Percentiles rank a stretch among this genome's conserved stretches.
Conservation (phyloP, 2,113 vertebrate genomes). For the Ictalurus punctatus region DNA sequence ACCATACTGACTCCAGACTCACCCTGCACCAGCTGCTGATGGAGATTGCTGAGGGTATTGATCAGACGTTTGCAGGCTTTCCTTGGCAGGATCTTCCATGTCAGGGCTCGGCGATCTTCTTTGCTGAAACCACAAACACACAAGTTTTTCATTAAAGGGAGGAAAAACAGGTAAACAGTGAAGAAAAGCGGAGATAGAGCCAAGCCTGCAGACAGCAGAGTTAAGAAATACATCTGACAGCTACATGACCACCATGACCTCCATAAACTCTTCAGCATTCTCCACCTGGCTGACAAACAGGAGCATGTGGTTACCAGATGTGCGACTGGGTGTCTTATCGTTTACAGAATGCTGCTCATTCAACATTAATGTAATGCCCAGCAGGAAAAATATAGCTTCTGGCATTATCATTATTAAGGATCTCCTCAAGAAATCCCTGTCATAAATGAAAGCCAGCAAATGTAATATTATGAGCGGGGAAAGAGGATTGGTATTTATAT, state of each 20-base stretch:
- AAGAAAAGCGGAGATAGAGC: constrained; percentile 40
- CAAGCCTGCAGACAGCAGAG: constrained; percentile 47
- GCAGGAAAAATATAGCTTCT: constrained; percentile 12
- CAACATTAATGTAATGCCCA: constrained; percentile 38
- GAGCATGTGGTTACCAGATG: constrained; percentile 51
- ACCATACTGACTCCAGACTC: constrained; percentile 67
- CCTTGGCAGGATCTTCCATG: constrained; percentile 95
- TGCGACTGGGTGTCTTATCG: constrained; percentile 11
- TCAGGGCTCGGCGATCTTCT: constrained; percentile 89
- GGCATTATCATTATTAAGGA: constrained; percentile 1
- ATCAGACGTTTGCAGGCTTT: constrained; percentile 96
- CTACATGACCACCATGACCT: constrained; percentile 1
- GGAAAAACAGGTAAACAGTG: constrained; percentile 44
- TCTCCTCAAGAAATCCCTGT: constrained; percentile 20
- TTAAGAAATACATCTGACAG: constrained; percentile 39
- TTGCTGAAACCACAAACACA: constrained; percentile 77
- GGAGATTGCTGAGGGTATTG: constrained; percentile 86
- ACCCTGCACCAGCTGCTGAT: constrained; percentile 92
- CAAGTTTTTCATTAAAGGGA: constrained; percentile 58
- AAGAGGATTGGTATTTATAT: neutral
- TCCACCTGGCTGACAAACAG: constrained; percentile 24
- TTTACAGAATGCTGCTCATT: constrained; percentile 25
- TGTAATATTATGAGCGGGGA: neutral
- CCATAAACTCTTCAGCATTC: constrained; percentile 23
- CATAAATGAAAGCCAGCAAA: constrained; percentile 1